A percentile compares a stretch with the other conserved stretches of the same genome.
Evolutionary conservation across 2,797 vertebrate genomes (phyloP).

Genomic region (Paramormyrops hopkinsi): DNA sequence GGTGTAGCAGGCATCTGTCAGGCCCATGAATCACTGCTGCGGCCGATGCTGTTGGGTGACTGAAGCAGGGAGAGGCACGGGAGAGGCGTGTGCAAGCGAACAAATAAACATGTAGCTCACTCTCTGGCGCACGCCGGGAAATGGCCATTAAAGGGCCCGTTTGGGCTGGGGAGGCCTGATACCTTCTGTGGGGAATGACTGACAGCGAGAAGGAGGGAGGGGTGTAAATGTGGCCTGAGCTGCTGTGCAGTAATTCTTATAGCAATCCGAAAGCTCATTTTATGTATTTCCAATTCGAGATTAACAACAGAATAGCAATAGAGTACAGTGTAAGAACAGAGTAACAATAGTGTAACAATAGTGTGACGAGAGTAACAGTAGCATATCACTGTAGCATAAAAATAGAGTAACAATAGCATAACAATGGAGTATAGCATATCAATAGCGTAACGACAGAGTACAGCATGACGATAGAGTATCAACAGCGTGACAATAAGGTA

Average conservation of each 20-base stretch:
- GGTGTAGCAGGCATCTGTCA: slow-evolving; percentile 99
- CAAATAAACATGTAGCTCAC: slow-evolving; percentile 72
- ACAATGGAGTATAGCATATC: neutral
- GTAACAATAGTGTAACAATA: neutral
- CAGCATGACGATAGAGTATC: neutral
- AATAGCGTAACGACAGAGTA: neutral
- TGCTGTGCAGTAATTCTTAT: neutral
- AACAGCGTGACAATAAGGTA: neutral
- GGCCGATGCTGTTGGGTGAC: slow-evolving; percentile 75
- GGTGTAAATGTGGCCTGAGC: slow-evolving; percentile 30
- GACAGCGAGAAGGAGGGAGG: slow-evolving; percentile 68
- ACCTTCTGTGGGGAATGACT: slow-evolving; percentile 73
- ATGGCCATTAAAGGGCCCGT: slow-evolving; percentile 75
- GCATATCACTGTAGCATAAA: neutral
- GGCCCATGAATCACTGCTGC: slow-evolving; percentile 98
- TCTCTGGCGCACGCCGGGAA: slow-evolving; percentile 62
- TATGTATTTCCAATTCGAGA: neutral
- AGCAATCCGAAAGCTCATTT: neutral
- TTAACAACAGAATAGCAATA: neutral
- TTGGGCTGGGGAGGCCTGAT: slow-evolving; percentile 53
- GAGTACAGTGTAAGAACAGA: neutral
- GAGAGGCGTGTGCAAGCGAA: slow-evolving; percentile 67
- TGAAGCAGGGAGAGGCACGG: slow-evolving; percentile 80
- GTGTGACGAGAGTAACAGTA: neutral
- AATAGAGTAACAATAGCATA: neutral